Evolutionary conservation across 2,113 vertebrate species (phyloP), one percentile per base, ranked within the genome.

Genomic region (Orcinus orca): DNA sequence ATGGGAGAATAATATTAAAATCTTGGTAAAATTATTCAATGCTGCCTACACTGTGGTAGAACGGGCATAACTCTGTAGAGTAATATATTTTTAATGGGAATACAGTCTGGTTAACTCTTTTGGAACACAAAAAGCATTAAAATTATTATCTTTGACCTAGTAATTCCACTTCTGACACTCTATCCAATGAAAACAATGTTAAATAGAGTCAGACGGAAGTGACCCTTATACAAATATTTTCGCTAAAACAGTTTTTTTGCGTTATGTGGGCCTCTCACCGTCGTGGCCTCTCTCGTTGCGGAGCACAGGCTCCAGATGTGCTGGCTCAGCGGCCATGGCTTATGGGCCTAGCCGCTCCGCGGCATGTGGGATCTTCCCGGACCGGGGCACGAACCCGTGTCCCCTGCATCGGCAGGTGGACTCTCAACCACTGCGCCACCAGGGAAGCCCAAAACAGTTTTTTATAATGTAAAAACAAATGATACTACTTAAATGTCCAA

Each of bases 71-170:
- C 79, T 77, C 62, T 82, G 38, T 50, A 85, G 10, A 84, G 33
- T 33, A 80, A 90, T 90, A 38, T 25, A 88, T 90, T 87, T 90
- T 79, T 83, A 18, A 94, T 53, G 33, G 6, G 55, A 60, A 76
- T 81, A 81, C 6, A 83, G 8, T 50, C 87, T 70, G 47, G n/a
- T 33, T 93, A 92, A 87, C 21, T 92, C 29, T 60, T 93, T 55
- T 80, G 68, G 41, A 74, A 97, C 94, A 67, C 63, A 93, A 88
- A 88, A 15, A 94, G 6, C 20, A 60, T 96, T 95, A 88, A 88
- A 53, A 80, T 71, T 89, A 80, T 90, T 97, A 67, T 55, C 36
- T 87, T 60, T 74, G 47, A 88, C 26, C 23, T 70, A 68, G 8
- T 63, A 90, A 67, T 84, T 92, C 26, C 14, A 92, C 65, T 88